These are phyloP conservation scores for Phenacoccus solenopsis DNA, from an alignment of 1,140 invertebrate genomes.

Conservation along the genomic window DNA sequence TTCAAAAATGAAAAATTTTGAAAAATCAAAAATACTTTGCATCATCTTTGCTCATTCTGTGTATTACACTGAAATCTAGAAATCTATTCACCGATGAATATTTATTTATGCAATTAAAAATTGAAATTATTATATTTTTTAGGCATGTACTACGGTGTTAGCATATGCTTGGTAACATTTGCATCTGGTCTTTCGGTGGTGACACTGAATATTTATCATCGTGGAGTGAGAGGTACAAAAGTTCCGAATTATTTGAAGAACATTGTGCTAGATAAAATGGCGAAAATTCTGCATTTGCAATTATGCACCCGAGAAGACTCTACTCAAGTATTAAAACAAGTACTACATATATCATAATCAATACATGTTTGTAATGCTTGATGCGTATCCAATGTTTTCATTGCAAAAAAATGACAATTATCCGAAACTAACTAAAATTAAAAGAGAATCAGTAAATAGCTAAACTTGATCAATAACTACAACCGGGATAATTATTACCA, in stretches of 20 bases:
- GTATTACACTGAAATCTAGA: no score
- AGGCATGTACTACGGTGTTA: constrained; percentile 85
- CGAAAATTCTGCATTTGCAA: constrained; percentile 47
- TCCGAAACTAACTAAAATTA: no score
- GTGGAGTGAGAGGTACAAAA: constrained; percentile 61
- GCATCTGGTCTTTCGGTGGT: constrained; percentile 75
- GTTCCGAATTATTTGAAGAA: constrained; percentile 55
- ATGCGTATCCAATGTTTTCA: no score
- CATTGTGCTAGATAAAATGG: constrained; percentile 50
- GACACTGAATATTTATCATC: constrained; percentile 75
- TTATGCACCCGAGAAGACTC: constrained; percentile 39
- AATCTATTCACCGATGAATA: no score
- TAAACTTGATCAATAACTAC: no score
- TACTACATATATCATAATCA: background rate
- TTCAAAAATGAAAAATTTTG: no score
- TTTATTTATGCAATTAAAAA: background rate
- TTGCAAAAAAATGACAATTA: no score
- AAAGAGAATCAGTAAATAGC: no score
- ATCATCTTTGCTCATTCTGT: no score
- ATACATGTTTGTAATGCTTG: no score
- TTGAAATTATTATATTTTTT: constrained; percentile 28
- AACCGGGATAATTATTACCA: no score
- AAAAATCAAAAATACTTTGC: no score
- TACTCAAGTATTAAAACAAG: constrained; percentile 19
- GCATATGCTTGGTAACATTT: constrained; percentile 79